Conservation (phyloP, 2,888 invertebrate species). For the Brachyopa scutellaris region DNA sequence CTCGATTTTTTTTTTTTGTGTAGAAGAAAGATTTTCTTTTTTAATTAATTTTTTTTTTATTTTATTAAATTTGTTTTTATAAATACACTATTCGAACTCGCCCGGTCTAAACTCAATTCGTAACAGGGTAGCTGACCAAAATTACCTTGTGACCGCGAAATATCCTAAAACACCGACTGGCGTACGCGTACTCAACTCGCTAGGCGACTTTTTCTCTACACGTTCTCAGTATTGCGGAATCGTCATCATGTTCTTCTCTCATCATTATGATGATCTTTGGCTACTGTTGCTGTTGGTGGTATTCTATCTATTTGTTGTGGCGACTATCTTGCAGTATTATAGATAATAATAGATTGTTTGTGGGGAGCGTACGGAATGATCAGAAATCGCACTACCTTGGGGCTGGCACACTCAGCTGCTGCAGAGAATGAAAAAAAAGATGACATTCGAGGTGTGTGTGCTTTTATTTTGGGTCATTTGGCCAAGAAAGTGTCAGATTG, state of each 20-base stretch:
- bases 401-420: conserved; percentile 60
- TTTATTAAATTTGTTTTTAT: conserved; percentile 65
- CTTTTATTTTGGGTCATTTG: conserved; percentile 47
- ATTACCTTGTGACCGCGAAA: conserved; percentile 82
- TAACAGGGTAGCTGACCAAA: conserved; percentile 81
- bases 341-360: conserved; percentile 64
- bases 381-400: conserved; percentile 29
- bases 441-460: conserved; percentile 42
- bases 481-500: conserved; percentile 58
- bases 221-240: conserved; percentile 28
- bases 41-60: conserved; percentile 24
- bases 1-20: conserved; percentile 38
- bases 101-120: conserved; percentile 83
- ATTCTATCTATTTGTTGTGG: conserved; percentile 43
- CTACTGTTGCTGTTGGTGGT: conserved; percentile 37
- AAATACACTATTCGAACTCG: conserved; percentile 82
- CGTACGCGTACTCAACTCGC: conserved; percentile 69
- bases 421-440: conserved; percentile 24
- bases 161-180: conserved; percentile 77
- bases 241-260: conserved; percentile 61
- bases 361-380: conserved; percentile 44
- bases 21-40: conserved; percentile 25
- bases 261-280: conserved; percentile 50
- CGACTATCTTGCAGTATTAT: conserved; percentile 48
- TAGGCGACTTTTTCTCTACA: conserved; percentile 77